A percentile compares a stretch with the other conserved stretches of the same genome.
Conservation (phyloP, 2,888 invertebrate species). For the Scrobipalpa costella region DNA sequence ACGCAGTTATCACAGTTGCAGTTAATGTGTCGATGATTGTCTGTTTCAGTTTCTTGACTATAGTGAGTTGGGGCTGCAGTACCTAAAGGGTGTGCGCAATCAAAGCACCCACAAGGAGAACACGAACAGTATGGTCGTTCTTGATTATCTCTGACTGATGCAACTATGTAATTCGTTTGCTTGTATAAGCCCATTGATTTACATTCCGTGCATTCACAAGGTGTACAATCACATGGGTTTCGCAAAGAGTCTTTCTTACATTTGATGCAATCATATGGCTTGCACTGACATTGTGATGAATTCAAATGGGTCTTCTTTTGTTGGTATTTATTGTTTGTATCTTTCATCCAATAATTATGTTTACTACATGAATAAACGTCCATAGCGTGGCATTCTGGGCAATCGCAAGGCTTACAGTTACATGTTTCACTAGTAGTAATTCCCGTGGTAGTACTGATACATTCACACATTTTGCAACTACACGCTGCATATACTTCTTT, state of each 20-base stretch:
- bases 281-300: neutral
- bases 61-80: constrained; percentile 38
- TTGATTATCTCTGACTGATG: constrained; percentile 40
- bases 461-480: constrained; percentile 68
- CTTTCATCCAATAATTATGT: neutral
- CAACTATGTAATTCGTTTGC: constrained; percentile 40
- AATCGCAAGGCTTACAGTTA: constrained; percentile 42
- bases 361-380: neutral
- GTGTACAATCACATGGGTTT: constrained; percentile 44
- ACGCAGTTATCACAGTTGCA: constrained; percentile 52
- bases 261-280: constrained; percentile 3
- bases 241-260: neutral
- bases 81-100: constrained; percentile 44
- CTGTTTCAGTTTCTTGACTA: constrained; percentile 51
- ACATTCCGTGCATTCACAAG: constrained; percentile 46
- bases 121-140: constrained; percentile 46
- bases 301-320: too few relatives aligned
- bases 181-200: constrained; percentile 28
- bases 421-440: constrained; percentile 26
- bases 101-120: constrained; percentile 54
- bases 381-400: constrained; percentile 42
- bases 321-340: neutral
- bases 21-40: constrained; percentile 42
- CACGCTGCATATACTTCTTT: constrained; percentile 64
- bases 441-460: constrained; percentile 38